Percentiles rank a stretch among this genome's conserved stretches.
Evolutionary conservation across 64 coral and sea anemone genomes (phyloP).

Genomic region (Orbicella faveolata): DNA sequence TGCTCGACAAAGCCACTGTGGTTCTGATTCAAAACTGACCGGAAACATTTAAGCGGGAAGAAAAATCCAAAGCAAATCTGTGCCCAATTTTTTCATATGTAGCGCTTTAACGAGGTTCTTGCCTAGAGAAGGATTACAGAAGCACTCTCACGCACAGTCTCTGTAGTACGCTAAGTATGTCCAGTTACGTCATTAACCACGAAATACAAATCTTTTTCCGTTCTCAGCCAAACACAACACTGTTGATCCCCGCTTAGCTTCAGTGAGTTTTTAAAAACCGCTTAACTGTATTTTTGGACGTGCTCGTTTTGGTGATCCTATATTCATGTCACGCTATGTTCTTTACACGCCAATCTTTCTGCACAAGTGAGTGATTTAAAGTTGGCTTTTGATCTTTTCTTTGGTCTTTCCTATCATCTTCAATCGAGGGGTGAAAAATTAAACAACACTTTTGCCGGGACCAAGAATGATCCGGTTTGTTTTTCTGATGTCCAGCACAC

Average conservation of each 20-base stretch:
- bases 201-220: slow-evolving; percentile 39
- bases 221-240: slow-evolving; percentile 47
- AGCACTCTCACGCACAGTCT: background rate
- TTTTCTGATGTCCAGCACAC: background rate
- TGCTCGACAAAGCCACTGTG: too few relatives aligned
- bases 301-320: slow-evolving; percentile 26
- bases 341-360: background rate
- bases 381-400: background rate
- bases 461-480: background rate
- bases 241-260: slow-evolving; percentile 31
- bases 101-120: background rate
- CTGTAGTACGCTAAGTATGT: slow-evolving; percentile 4
- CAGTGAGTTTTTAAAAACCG: slow-evolving; percentile 28
- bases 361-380: background rate
- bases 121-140: background rate
- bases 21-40: too few relatives aligned
- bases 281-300: slow-evolving; percentile 53
- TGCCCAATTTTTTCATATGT: too few relatives aligned
- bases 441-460: background rate
- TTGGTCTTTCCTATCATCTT: background rate
- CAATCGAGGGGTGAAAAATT: background rate
- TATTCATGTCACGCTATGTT: slow-evolving; percentile 40
- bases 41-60: too few relatives aligned
- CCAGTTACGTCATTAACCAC: slow-evolving; percentile 22
- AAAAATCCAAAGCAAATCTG: too few relatives aligned